Percentiles rank a stretch among this genome's conserved stretches.
phyloP scores from a whole-genome alignment of 2,797 vertebrate species.

The Columba guinea region DNA sequence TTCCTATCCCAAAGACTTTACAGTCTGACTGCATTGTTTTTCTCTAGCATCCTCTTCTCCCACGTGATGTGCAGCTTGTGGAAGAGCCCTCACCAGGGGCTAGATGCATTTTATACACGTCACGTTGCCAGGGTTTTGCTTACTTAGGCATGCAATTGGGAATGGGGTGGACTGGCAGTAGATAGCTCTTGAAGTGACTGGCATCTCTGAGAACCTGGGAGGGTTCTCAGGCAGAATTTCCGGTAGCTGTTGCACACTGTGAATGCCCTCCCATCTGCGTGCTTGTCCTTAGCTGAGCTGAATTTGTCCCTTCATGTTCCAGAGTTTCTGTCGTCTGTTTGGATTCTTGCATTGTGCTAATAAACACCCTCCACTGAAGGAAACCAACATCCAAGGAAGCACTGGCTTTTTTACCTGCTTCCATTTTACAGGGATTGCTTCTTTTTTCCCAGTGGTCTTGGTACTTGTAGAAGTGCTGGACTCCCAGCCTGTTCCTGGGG shows the following conservation, averaged over 20 bases:
- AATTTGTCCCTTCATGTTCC: not conserved
- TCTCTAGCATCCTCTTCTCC: not conserved
- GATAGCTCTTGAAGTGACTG: not conserved
- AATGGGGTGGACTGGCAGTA: not conserved
- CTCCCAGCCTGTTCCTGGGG: conserved; percentile 68
- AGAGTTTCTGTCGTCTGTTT: not conserved
- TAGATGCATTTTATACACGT: not conserved
- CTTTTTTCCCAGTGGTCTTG: conserved; percentile 14
- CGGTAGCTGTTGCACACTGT: not conserved
- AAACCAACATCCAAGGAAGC: not conserved
- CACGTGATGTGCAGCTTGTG: not conserved
- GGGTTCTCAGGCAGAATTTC: conserved; percentile 13
- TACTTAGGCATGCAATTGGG: not conserved
- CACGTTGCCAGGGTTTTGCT: not conserved
- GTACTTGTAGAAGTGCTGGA: conserved; percentile 55
- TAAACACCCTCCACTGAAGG: not conserved
- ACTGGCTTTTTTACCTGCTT: not conserved
- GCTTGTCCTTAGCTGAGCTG: not conserved
- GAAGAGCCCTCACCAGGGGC: not conserved
- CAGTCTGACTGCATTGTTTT: not conserved
- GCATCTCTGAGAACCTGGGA: conserved; percentile 15
- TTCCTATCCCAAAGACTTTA: not conserved
- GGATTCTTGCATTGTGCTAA: not conserved
- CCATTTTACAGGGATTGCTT: not conserved
- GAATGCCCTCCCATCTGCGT: not conserved